These are phyloP conservation scores for Cremastobaeus sp. DNA, from an alignment of 2,888 invertebrate genomes.

Conservation along the genomic window DNA sequence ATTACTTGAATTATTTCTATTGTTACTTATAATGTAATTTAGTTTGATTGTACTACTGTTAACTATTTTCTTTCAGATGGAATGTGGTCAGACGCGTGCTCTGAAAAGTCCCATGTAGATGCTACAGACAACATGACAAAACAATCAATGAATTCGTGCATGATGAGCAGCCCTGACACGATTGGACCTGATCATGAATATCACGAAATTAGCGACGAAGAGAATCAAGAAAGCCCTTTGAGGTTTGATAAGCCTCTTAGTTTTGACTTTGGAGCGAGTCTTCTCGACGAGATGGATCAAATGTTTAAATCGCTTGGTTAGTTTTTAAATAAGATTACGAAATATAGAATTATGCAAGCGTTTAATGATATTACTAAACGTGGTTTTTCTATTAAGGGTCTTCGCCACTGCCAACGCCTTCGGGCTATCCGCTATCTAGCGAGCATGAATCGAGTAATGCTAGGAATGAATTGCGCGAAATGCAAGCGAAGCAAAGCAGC, in stretches of 20 bases:
- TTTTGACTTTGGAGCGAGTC: slow-evolving; percentile 91
- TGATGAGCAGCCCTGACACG: slow-evolving; percentile 65
- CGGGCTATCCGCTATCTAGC: slow-evolving; percentile 69
- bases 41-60: neutral
- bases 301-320: slow-evolving; percentile 84
- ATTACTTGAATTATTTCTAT: slow-evolving; percentile 7
- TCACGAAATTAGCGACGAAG: slow-evolving; percentile 91
- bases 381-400: slow-evolving; percentile 64
- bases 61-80: slow-evolving; percentile 66
- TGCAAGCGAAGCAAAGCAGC: slow-evolving; percentile 79
- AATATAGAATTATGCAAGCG: neutral
- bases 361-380: neutral
- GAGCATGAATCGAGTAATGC: slow-evolving; percentile 82
- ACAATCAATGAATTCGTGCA: slow-evolving; percentile 68
- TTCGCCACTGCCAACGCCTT: slow-evolving; percentile 75
- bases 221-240: slow-evolving; percentile 80
- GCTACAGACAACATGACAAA: slow-evolving; percentile 65
- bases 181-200: slow-evolving; percentile 84
- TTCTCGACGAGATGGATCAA: slow-evolving; percentile 93
- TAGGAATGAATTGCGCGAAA: slow-evolving; percentile 85
- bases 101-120: slow-evolving; percentile 71
- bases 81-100: slow-evolving; percentile 74
- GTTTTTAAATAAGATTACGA: neutral
- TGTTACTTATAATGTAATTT: slow-evolving; percentile 1
- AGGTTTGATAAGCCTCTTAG: slow-evolving; percentile 79